Evolutionary conservation across 2,113 vertebrate genomes (phyloP), one percentile per base, ranked within the genome.

Genomic region (Cromileptes altivelis): DNA sequence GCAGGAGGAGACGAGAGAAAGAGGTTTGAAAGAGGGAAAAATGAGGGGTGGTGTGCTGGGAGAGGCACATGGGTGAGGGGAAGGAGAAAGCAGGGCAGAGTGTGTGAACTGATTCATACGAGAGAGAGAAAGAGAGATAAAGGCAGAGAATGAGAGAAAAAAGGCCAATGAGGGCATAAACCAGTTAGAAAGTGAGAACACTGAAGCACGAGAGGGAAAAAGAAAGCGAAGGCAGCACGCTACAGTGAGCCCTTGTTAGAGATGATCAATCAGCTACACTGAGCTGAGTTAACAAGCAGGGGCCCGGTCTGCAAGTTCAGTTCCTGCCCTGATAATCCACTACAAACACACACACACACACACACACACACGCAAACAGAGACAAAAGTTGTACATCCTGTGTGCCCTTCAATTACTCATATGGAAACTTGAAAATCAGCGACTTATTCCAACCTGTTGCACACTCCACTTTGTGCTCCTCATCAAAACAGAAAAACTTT

Each of bases 251-350:
- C 75, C 84, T 89, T 80, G 82, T 93, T 92, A 90, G 78, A 82
- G 80, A 81, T 79, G 86, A 93, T 93, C 92, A 91, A 85, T 93
- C 92, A 92, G 90, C 74, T 69, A 82, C 81, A 78, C 72, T 87
- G 88, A 91, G 86, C 81, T 50, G 85, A 89, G 72, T 79, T 93
- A 93, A 92, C 90, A 88, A 89, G 90, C 90, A 62, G 82, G 73
- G 87, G 91, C 85, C 87, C 72, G 13, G 88, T 85, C 86, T 88
- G 87, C 70, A 58, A 87, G 78, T 75, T 63, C 88, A 85, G 88
- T 83, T 89, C 86, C 86, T 89, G 77, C 83, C 65, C 89, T 81
- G 82, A 87, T 87, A 87, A 88, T 85, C 76, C 91, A 70, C 73
- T 6, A 14, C 40, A 82, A 33, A 84, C 84, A 85, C 75, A 56